Evolutionary conservation across 1,140 invertebrate species (phyloP).

Genomic region (Hormaphis cornu): DNA sequence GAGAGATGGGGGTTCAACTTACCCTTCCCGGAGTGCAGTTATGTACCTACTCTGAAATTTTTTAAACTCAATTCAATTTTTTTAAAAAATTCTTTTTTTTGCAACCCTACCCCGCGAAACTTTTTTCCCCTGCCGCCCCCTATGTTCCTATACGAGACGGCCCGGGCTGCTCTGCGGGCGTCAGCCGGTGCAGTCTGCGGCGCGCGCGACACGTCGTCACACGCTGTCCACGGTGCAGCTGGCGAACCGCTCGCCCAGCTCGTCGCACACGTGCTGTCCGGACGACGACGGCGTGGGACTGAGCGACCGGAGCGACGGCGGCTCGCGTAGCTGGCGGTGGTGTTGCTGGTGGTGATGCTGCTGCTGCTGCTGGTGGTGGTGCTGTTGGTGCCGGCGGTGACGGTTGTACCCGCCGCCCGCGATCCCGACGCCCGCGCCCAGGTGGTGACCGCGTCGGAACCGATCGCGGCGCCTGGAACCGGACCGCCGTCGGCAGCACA

Average conservation of each 20-base stretch:
- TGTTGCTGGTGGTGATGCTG: slow-evolving; percentile 43
- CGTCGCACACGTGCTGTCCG: slow-evolving; percentile 45
- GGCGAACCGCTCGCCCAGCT: slow-evolving; percentile 47
- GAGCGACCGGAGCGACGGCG: slow-evolving; percentile 32
- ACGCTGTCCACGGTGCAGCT: slow-evolving; percentile 49
- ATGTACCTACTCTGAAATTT: too few relatives aligned
- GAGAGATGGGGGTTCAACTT: too few relatives aligned
- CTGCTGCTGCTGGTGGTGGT: slow-evolving; percentile 40
- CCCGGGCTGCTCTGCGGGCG: too few relatives aligned
- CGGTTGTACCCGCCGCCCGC: slow-evolving; percentile 11
- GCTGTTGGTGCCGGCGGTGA: slow-evolving; percentile 14
- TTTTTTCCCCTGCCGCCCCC: too few relatives aligned
- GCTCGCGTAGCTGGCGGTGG: slow-evolving; percentile 40
- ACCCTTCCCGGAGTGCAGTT: too few relatives aligned
- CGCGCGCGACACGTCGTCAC: slow-evolving; percentile 41
- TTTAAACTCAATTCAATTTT: too few relatives aligned
- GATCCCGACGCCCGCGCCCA: slow-evolving; percentile 41
- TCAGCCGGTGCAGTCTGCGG: too few relatives aligned
- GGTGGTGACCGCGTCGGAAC: slow-evolving; percentile 39
- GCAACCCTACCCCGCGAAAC: too few relatives aligned
- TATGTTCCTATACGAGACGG: too few relatives aligned
- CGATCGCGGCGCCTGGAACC: slow-evolving; percentile 39
- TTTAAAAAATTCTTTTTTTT: too few relatives aligned
- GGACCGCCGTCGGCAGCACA: slow-evolving; percentile 42
- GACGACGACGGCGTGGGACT: slow-evolving; percentile 22